phyloP scores from a whole-genome alignment of 2,888 invertebrate species.

The Phortica okadai region DNA sequence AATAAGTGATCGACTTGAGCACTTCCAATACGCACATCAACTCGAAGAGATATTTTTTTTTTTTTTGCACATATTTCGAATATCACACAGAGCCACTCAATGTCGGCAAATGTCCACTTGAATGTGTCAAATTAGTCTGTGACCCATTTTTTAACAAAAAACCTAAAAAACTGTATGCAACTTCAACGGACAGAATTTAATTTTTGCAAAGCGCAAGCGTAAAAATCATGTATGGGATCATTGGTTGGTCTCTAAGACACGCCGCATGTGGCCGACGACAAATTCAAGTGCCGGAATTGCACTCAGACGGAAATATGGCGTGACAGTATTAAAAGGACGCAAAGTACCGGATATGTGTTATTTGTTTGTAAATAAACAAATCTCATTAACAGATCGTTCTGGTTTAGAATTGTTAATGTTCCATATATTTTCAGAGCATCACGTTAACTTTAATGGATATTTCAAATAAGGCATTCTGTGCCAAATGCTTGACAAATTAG shows the following conservation, averaged over 20 bases:
- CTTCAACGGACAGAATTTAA: background rate
- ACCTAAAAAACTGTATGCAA: background rate
- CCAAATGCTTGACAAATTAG: too few relatives aligned
- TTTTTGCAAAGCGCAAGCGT: conserved; percentile 56
- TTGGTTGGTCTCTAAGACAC: conserved; percentile 55
- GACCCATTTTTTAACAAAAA: conserved; percentile 52
- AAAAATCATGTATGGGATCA: background rate
- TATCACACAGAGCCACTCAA: conserved; percentile 56
- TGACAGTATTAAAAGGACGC: conserved; percentile 18
- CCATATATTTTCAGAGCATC: too few relatives aligned
- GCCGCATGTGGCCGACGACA: conserved; percentile 68
- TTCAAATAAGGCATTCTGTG: too few relatives aligned
- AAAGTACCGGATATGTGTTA: background rate
- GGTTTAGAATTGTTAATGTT: too few relatives aligned
- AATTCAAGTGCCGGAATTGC: conserved; percentile 58
- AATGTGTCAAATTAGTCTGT: conserved; percentile 59
- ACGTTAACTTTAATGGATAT: too few relatives aligned
- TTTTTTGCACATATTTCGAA: conserved; percentile 10
- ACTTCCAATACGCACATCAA: background rate
- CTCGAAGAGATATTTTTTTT: too few relatives aligned
- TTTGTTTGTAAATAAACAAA: too few relatives aligned
- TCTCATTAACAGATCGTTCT: too few relatives aligned
- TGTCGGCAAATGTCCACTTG: conserved; percentile 66
- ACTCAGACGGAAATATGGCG: conserved; percentile 13
- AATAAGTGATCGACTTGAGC: conserved; percentile 51